Base-by-base conservation (phyloP, 2,113 vertebrate genomes). In the Tenrec ecaudatus region DNA sequence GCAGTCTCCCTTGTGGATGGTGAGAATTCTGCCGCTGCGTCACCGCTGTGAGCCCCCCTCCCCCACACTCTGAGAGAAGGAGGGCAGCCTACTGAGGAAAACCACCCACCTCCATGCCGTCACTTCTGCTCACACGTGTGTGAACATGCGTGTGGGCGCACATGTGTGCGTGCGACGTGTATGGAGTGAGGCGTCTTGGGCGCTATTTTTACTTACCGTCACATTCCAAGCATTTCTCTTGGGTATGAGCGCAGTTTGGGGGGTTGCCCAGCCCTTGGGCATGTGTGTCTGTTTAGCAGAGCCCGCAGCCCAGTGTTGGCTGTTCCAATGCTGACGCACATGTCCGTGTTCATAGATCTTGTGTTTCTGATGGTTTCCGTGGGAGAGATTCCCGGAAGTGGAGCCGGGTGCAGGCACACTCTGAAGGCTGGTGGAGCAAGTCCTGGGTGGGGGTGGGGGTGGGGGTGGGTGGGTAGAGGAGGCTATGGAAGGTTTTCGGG, bases 361-460 rank as follows among this genome's bases (percentile, higher is more conserved):
- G 36, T 11, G 1, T 8, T 29, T 92, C 43, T 3, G 60, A 38
- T 43, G 7, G 31, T 25, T 73, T 69, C 68, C 62, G 10, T 43
- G 60, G 86, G 66, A 36, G 62, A 4, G 6, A n/a, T n/a, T 31
- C 62, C 81, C 81, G 76, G 90, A 31, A 3, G 38, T 33, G 43
- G 66, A 43, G n/a, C 58, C 2, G 0, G 20, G 76, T 2, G 1
- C 71, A 4, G 0, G 14, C 8, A 27, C 20, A 0, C 0, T n/a
- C 38, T 38, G 29, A 2, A 15, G 89, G 76, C 80, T 77, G 62
- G 4, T 10, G 88, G 64, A 25, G 27, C 58, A 1, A 0, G 0
- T 25, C 5, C 6, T 12, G 33, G 66, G 15, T 16, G 64, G 64
- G 64, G 23, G 64, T 14, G 11, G 60, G 3, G 9, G 20, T n/a